These are phyloP conservation scores for Agonopterix heracliana DNA, from an alignment of 2,888 invertebrate genomes.

Conservation along the genomic window DNA sequence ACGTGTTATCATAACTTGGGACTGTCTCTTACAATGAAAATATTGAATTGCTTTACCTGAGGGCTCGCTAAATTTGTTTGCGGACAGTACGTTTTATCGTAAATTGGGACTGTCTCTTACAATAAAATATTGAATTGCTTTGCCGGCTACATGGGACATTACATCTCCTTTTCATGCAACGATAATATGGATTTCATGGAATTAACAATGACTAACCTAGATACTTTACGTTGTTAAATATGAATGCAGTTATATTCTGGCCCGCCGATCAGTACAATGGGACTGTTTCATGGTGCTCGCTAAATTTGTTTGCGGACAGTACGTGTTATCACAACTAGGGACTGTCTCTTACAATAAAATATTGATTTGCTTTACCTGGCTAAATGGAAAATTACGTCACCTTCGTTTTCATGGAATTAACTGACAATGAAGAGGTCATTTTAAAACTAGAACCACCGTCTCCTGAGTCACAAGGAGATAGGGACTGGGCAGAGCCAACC, in stretches of 20 bases:
- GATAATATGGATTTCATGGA: neutral
- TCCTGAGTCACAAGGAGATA: too few species aligned
- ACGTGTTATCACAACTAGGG: conserved; percentile 2
- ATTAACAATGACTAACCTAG: too few species aligned
- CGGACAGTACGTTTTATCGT: too few species aligned
- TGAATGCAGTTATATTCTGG: too few species aligned
- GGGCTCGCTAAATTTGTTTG: too few species aligned
- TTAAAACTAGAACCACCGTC: neutral
- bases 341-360: conserved; percentile 1
- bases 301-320: too few species aligned
- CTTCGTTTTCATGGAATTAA: too few species aligned
- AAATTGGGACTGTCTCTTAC: conserved; percentile 4
- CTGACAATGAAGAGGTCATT: neutral
- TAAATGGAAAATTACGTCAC: neutral
- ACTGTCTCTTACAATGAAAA: too few species aligned
- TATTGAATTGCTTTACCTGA: too few species aligned
- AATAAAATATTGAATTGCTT: neutral
- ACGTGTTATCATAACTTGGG: too few species aligned
- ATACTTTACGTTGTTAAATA: too few species aligned
- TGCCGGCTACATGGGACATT: neutral
- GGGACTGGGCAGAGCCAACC: too few species aligned
- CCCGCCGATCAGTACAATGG: neutral
- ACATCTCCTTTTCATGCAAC: neutral
- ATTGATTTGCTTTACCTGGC: neutral
- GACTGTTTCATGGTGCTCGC: conserved; percentile 2